Conservation (phyloP, 1,140 invertebrate genomes). For the Drosophila biarmipes region DNA sequence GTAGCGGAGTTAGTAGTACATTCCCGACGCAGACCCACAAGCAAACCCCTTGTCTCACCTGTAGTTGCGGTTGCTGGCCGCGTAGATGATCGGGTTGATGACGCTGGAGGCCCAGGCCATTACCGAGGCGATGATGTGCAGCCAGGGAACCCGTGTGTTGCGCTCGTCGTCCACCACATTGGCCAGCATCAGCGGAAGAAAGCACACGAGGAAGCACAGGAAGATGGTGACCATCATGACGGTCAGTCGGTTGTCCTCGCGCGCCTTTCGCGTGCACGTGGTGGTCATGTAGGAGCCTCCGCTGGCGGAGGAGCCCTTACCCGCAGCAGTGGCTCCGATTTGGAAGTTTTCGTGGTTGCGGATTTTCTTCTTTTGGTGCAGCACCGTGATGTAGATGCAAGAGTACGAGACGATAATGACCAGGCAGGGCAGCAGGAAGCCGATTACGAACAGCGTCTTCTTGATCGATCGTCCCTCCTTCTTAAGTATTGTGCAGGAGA, state of each 20-base stretch:
- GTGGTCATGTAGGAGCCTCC: constrained; percentile 64
- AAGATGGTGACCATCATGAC: constrained; percentile 94
- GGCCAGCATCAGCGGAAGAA: constrained; percentile 93
- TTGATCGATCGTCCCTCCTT: constrained; percentile 92
- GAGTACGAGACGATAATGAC: constrained; percentile 93
- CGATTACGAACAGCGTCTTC: constrained; percentile 93
- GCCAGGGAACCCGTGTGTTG: constrained; percentile 88
- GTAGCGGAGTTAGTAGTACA: background rate
- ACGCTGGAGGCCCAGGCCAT: constrained; percentile 94
- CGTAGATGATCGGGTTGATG: constrained; percentile 95
- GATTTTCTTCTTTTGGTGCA: constrained; percentile 89
- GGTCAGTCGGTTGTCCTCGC: constrained; percentile 92
- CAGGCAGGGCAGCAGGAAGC: constrained; percentile 92
- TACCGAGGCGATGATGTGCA: constrained; percentile 92
- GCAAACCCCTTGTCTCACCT: constrained; percentile 41
- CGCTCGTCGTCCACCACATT: constrained; percentile 91
- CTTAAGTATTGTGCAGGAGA: constrained; percentile 93
- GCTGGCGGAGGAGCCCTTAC: constrained; percentile 53
- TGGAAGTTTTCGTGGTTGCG: constrained; percentile 75
- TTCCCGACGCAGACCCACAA: background rate
- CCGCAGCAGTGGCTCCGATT: constrained; percentile 40
- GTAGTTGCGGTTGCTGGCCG: constrained; percentile 93
- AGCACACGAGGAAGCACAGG: constrained; percentile 92
- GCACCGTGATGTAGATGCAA: constrained; percentile 93
- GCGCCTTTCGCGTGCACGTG: constrained; percentile 67